Percentiles rank a stretch among this genome's conserved stretches.
Conservation (phyloP, 2,113 vertebrate genomes). For the Gavia stellata region DNA sequence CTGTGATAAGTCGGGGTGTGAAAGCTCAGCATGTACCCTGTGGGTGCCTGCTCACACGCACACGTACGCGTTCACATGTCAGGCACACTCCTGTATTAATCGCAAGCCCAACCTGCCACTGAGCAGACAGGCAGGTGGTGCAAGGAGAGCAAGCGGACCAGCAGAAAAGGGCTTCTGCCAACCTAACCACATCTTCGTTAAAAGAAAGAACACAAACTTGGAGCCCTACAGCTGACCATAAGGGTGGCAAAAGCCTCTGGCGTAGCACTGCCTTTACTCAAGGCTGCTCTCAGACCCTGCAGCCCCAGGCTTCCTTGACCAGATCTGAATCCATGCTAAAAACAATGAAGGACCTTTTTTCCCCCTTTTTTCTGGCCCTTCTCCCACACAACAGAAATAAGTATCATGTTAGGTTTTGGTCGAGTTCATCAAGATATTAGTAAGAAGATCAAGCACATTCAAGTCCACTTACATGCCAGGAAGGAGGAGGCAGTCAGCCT, state of each 20-base stretch:
- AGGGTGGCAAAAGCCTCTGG: not conserved
- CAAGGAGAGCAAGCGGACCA: not conserved
- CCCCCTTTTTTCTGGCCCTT: not conserved
- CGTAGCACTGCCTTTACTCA: rapidly evolving
- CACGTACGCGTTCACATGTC: rapidly evolving
- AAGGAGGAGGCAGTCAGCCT: not conserved
- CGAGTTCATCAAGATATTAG: not conserved
- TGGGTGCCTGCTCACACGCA: not conserved
- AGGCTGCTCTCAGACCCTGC: not conserved
- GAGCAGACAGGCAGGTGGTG: rapidly evolving
- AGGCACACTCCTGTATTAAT: rapidly evolving
- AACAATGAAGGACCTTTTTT: not conserved
- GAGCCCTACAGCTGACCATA: not conserved
- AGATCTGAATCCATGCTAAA: not conserved
- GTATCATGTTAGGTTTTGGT: not conserved
- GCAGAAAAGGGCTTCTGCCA: not conserved
- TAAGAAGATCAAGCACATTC: not conserved
- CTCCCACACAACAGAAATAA: not conserved
- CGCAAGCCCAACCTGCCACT: rapidly evolving
- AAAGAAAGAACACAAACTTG: not conserved
- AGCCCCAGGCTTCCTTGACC: not conserved
- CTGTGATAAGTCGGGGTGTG: not conserved
- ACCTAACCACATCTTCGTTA: not conserved
- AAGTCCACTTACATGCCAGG: not conserved
- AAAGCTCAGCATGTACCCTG: not conserved